A percentile compares a stretch with the other conserved stretches of the same genome.
phyloP scores from a whole-genome alignment of 1,140 invertebrate genomes.

The Antheraea mylitta region DNA sequence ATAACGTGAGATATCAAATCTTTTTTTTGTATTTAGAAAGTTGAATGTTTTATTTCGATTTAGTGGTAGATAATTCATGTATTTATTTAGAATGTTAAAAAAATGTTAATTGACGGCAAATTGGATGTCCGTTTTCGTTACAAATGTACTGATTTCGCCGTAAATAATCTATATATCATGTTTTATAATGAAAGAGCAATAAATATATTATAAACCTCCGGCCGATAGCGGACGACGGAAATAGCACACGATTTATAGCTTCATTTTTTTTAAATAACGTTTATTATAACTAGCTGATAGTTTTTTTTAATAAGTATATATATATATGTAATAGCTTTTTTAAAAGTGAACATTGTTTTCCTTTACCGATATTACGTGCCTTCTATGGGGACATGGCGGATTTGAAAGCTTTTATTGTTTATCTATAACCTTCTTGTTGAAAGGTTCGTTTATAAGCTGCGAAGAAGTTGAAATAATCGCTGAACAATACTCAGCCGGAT shows the following conservation, averaged over 20 bases:
- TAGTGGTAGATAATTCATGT: slow-evolving; percentile 56
- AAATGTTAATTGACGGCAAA: slow-evolving; percentile 14
- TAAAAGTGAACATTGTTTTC: slow-evolving; percentile 47
- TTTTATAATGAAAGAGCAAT: neutral
- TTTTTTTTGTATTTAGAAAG: slow-evolving; percentile 39
- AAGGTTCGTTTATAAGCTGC: neutral
- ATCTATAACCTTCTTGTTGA: neutral
- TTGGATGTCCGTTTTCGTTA: neutral
- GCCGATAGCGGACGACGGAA: slow-evolving; percentile 11
- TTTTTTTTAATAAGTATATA: slow-evolving; percentile 41
- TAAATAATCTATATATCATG: neutral
- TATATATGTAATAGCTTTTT: slow-evolving; percentile 63
- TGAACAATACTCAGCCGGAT: slow-evolving; percentile 20
- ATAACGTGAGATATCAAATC: slow-evolving; percentile 18
- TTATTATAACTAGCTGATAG: slow-evolving; percentile 57
- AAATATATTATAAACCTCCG: neutral
- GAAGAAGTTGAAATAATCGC: slow-evolving; percentile 9
- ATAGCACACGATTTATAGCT: slow-evolving; percentile 56
- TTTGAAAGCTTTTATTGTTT: slow-evolving; percentile 3
- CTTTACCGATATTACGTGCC: slow-evolving; percentile 48
- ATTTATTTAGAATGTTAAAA: slow-evolving; percentile 65
- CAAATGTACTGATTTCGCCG: slow-evolving; percentile 1
- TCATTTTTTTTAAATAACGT: slow-evolving; percentile 30
- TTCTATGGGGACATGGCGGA: slow-evolving; percentile 47
- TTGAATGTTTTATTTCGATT: slow-evolving; percentile 45